Conservation (phyloP, 2,797 vertebrate genomes). For the Lepus townsendii region DNA sequence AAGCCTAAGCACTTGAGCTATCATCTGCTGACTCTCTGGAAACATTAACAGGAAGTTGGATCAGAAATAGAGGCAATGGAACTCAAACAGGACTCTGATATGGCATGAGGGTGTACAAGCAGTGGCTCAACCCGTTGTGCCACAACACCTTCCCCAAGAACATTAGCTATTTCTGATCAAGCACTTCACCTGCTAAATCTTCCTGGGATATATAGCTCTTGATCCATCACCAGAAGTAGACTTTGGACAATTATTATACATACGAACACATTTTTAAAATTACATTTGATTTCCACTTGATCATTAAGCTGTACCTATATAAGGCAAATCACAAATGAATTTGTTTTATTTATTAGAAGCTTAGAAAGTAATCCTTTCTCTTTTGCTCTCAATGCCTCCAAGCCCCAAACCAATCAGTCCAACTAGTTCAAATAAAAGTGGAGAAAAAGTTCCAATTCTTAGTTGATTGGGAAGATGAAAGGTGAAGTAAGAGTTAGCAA, state of each 20-base stretch:
- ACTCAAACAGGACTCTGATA: too few relatives aligned
- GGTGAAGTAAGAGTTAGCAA: neutral
- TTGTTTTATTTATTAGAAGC: slow-evolving; percentile 31
- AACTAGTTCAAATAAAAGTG: slow-evolving; percentile 63
- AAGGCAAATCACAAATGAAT: slow-evolving; percentile 58
- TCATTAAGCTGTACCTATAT: neutral
- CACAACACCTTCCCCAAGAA: neutral
- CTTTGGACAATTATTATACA: slow-evolving; percentile 35
- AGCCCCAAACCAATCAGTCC: slow-evolving; percentile 55
- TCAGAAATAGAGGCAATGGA: too few relatives aligned
- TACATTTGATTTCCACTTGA: slow-evolving; percentile 16
- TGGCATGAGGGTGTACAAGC: too few relatives aligned
- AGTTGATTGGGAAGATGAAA: slow-evolving; percentile 26
- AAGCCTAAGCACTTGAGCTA: too few relatives aligned
- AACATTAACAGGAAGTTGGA: too few relatives aligned
- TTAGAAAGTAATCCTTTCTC: slow-evolving; percentile 54
- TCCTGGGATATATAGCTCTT: neutral
- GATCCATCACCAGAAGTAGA: neutral
- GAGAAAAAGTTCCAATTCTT: slow-evolving; percentile 43
- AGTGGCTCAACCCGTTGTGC: too few relatives aligned
- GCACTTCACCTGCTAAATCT: neutral
- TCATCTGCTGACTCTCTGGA: too few relatives aligned
- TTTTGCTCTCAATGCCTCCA: slow-evolving; percentile 10
- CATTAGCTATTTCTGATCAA: slow-evolving; percentile 52
- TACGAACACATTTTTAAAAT: slow-evolving; percentile 52